Percentiles rank a stretch among this genome's conserved stretches.
Evolutionary conservation across 2,113 vertebrate genomes (phyloP).

Genomic region (Thunnus thynnus): DNA sequence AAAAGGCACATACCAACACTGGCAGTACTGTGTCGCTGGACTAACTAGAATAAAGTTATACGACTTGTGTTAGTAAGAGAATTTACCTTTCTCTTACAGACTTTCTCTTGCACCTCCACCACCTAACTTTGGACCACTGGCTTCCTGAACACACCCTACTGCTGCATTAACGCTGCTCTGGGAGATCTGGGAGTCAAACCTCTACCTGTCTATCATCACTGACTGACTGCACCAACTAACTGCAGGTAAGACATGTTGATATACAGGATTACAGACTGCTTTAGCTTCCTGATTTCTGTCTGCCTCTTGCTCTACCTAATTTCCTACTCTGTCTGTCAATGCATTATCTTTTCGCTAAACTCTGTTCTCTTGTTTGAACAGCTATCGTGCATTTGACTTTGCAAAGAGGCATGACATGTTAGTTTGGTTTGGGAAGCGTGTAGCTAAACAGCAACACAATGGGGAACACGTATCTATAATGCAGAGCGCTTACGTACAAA

Average conservation of each 20-base stretch:
- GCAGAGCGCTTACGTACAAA: background rate
- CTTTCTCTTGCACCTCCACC: background rate
- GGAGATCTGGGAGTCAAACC: conserved; percentile 4
- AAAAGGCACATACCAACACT: conserved; percentile 16
- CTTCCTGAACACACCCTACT: conserved; percentile 57
- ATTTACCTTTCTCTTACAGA: background rate
- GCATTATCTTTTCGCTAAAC: background rate
- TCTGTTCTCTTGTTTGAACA: conserved; percentile 18
- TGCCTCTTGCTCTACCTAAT: background rate
- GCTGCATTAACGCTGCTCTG: background rate
- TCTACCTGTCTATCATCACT: conserved; percentile 16
- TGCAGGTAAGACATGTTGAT: conserved; percentile 48
- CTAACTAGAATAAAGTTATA: background rate
- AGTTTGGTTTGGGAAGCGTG: background rate
- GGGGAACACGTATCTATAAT: background rate
- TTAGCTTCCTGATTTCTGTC: conserved; percentile 26
- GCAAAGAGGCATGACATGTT: background rate
- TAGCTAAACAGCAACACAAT: conserved; percentile 6
- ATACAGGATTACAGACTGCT: too few relatives aligned
- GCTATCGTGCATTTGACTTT: background rate
- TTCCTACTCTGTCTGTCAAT: conserved; percentile 9
- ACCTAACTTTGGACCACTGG: background rate
- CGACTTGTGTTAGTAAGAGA: background rate
- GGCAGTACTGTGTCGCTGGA: conserved; percentile 2
- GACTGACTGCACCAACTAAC: conserved; percentile 4